Conservation (phyloP, 2,888 invertebrate genomes). For the Agrilus cyanescens region DNA sequence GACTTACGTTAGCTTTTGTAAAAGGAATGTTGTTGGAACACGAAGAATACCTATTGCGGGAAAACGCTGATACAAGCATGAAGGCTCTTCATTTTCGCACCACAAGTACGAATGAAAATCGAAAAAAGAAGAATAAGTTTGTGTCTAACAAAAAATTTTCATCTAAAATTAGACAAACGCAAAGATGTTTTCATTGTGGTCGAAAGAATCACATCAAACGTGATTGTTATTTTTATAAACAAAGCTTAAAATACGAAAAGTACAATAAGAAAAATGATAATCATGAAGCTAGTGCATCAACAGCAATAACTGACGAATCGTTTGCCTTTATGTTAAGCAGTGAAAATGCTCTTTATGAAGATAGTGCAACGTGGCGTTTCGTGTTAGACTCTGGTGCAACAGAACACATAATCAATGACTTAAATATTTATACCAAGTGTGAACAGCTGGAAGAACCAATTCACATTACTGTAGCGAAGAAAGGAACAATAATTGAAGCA, state of each 20-base stretch:
- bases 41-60: constrained; percentile 8
- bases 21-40: constrained; percentile 11
- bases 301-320: no score
- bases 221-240: not conserved
- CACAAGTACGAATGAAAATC: constrained; percentile 1
- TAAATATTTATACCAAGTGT: not conserved
- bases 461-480: not conserved
- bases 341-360: no score
- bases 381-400: not conserved
- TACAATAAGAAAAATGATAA: not conserved
- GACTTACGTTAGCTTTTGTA: constrained; percentile 8
- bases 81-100: constrained; percentile 7
- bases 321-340: no score
- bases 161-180: constrained; percentile 7
- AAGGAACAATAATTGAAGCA: not conserved
- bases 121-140: no score
- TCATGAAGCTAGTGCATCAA: no score
- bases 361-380: not conserved
- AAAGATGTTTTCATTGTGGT: constrained; percentile 5
- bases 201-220: not conserved
- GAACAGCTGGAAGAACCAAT: not conserved
- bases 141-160: constrained; percentile 2
- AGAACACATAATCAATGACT: not conserved
- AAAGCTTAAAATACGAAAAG: not conserved
- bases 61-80: constrained; percentile 8